Conservation (phyloP, 1,140 invertebrate species). For the Chironomus striatipennis region DNA sequence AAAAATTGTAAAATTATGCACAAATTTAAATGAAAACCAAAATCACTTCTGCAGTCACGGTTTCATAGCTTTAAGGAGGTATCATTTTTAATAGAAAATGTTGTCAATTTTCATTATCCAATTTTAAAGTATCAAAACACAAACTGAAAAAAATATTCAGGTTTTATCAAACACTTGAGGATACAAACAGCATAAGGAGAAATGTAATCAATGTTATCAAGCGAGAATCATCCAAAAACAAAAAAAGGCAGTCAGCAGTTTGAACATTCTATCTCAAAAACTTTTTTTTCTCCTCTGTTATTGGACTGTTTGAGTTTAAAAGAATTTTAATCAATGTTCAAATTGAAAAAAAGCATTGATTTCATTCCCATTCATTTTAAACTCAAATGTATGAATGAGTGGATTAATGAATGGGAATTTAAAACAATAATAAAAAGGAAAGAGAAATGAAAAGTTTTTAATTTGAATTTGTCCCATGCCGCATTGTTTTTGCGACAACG, state of each 20-base stretch:
- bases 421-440: too few species aligned
- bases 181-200: background rate
- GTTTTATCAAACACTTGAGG: too few species aligned
- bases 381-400: background rate
- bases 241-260: background rate
- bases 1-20: too few species aligned
- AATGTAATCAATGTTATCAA: constrained; percentile 14
- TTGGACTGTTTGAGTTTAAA: background rate
- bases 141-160: background rate
- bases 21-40: background rate
- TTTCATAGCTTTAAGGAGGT: background rate
- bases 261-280: too few species aligned
- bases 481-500: too few species aligned
- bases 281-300: too few species aligned
- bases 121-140: background rate
- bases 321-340: background rate
- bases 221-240: background rate
- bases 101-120: background rate
- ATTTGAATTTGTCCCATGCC: too few species aligned
- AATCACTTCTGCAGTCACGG: background rate
- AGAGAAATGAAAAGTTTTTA: too few species aligned
- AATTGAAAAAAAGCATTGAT: constrained; percentile 17
- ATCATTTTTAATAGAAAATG: background rate
- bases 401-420: too few species aligned
- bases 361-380: constrained; percentile 8